These are phyloP conservation scores for Pongo pygmaeus DNA, from an alignment of 2,113 vertebrate genomes.

Conservation along the genomic window DNA sequence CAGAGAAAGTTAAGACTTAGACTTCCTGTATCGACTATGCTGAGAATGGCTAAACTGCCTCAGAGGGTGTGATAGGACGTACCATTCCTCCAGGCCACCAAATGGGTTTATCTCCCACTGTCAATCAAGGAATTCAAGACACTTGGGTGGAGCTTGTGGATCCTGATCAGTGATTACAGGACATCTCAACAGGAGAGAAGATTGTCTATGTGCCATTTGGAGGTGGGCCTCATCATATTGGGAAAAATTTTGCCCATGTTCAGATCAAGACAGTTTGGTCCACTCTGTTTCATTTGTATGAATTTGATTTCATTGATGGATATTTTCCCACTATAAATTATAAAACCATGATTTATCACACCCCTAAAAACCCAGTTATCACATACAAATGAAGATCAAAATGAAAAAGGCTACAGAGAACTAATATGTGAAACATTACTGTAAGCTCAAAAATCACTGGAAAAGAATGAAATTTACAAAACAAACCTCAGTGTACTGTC, in stretches of 20 bases:
- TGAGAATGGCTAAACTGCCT: constrained; percentile 90
- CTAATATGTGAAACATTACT: neutral
- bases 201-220: constrained; percentile 89
- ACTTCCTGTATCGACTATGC: constrained; percentile 92
- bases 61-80: constrained; percentile 88
- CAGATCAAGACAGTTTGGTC: constrained; percentile 94
- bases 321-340: constrained; percentile 92
- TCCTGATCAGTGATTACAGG: constrained; percentile 87
- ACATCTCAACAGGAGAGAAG: constrained; percentile 87
- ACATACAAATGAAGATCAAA: constrained; percentile 82
- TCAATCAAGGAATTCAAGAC: constrained; percentile 90
- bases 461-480: neutral
- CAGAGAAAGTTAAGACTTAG: constrained; percentile 91
- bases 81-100: constrained; percentile 90
- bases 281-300: constrained; percentile 87
- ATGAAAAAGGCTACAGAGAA: neutral
- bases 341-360: constrained; percentile 92
- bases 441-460: neutral
- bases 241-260: constrained; percentile 91
- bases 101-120: constrained; percentile 91
- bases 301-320: constrained; percentile 89
- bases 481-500: neutral
- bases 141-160: constrained; percentile 82
- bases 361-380: constrained; percentile 89
- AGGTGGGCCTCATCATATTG: constrained; percentile 90